Base-by-base conservation (phyloP, 2,113 vertebrate genomes). In the Salminus brasiliensis region DNA sequence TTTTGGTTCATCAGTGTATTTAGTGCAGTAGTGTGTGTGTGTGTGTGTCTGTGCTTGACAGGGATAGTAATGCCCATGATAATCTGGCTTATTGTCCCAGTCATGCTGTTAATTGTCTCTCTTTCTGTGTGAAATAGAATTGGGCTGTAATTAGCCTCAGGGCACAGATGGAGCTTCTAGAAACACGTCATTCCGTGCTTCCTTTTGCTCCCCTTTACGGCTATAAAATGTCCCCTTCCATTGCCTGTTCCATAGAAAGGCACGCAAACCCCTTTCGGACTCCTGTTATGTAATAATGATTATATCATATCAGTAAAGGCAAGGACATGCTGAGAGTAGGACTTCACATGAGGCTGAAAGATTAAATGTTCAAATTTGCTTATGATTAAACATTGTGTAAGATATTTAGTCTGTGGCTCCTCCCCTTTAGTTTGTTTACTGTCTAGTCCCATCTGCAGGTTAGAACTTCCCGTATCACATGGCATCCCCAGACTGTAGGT, bases 121-220 rank as follows among this genome's bases (percentile, higher is more conserved):
- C 60, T 45, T 57, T 39, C 36, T 30, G 23, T 15, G 34, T 66
- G 66, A 70, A 74, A 60, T 76, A 29, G 67, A 60, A 80, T 73
- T 30, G 43, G 13, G 49, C 21, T 52, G 29, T 80, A 83, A 80
- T 80, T 59, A 79, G 49, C 71, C 72, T 39, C 78, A 60, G 49
- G 49, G 39, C 70, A 74, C 53, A 21, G 53, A 52, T 62, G 49
- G 62, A n/a, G 34, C 68, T 76, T 52, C 52, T 73, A 71, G 59
- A 53, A 47, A 45, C 72, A 23, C 34, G 60, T 60, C 63, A 27
- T 36, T 59, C 25, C 49, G 62, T 15, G 12, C 39, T 66, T 83
- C 59, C 60, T 45, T 21, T 23, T 7, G 52, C 32, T 5, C 18
- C 30, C 63, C 27, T 57, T 53, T 52, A 36, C 15, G 30, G 11